These are phyloP conservation scores for Platycnemis pennipes DNA, from an alignment of 2,888 invertebrate genomes.

Conservation along the genomic window DNA sequence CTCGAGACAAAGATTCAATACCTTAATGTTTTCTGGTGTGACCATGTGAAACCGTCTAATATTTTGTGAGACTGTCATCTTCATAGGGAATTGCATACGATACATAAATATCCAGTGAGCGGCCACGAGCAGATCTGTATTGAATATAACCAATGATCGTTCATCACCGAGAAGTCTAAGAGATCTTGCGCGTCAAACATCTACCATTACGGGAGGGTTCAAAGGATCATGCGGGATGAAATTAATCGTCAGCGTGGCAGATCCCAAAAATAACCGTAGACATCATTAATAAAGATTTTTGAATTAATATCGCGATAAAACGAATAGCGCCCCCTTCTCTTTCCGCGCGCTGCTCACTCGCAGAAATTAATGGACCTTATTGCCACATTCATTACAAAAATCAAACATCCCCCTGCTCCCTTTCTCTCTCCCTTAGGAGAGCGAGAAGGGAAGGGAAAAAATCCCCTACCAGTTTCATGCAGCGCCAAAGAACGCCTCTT, in stretches of 20 bases:
- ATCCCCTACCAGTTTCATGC: neutral
- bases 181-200: neutral
- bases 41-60: neutral
- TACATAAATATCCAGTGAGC: slow-evolving; percentile 37
- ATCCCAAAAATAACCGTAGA: slow-evolving; percentile 28
- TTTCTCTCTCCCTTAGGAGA: neutral
- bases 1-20: too few species aligned
- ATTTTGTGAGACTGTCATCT: neutral
- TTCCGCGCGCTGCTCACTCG: neutral
- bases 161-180: slow-evolving; percentile 37
- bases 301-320: slow-evolving; percentile 64
- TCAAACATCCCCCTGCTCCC: slow-evolving; percentile 40
- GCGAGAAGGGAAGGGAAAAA: neutral
- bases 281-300: slow-evolving; percentile 66
- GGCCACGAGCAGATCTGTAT: slow-evolving; percentile 19
- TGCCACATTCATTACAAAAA: slow-evolving; percentile 66
- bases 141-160: slow-evolving; percentile 54
- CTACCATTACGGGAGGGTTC: neutral
- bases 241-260: slow-evolving; percentile 24
- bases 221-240: neutral
- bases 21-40: neutral
- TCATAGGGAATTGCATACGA: neutral
- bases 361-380: slow-evolving; percentile 63
- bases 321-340: slow-evolving; percentile 21
- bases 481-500: slow-evolving; percentile 15